phyloP scores from a whole-genome alignment of 2,888 invertebrate genomes.

The Reticulitermes lucifugus region DNA sequence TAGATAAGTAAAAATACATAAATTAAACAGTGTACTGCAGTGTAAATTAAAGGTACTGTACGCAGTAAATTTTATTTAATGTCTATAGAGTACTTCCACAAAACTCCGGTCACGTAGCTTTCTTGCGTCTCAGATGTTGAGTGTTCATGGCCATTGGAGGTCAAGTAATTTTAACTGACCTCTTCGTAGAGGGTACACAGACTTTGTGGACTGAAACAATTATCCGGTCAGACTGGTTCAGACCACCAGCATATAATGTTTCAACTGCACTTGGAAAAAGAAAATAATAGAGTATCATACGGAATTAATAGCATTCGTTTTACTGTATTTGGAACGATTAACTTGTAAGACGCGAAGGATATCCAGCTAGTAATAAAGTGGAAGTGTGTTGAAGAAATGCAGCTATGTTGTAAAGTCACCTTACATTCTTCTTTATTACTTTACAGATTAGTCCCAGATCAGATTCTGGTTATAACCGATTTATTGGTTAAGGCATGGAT shows the following conservation, averaged over 20 bases:
- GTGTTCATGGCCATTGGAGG: background rate
- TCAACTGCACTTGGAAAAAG: too few species aligned
- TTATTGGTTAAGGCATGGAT: too few species aligned
- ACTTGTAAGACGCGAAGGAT: too few species aligned
- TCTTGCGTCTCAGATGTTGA: background rate
- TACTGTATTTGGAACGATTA: too few species aligned
- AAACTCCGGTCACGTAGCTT: background rate
- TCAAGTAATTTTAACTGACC: background rate
- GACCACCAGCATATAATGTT: background rate
- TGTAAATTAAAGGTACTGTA: background rate
- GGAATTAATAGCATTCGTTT: too few species aligned
- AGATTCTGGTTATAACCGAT: too few species aligned
- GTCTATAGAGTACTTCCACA: background rate
- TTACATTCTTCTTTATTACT: too few species aligned
- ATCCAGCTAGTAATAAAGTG: too few species aligned
- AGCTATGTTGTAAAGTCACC: too few species aligned
- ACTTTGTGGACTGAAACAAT: background rate
- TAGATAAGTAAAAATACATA: background rate
- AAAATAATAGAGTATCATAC: too few species aligned
- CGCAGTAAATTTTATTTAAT: background rate
- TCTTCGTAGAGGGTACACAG: background rate
- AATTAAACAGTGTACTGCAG: background rate
- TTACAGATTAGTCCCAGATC: too few species aligned
- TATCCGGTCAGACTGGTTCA: background rate
- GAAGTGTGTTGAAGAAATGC: too few species aligned